Evolutionary conservation across 2,888 invertebrate genomes (phyloP).

Genomic region (Labia minor): DNA sequence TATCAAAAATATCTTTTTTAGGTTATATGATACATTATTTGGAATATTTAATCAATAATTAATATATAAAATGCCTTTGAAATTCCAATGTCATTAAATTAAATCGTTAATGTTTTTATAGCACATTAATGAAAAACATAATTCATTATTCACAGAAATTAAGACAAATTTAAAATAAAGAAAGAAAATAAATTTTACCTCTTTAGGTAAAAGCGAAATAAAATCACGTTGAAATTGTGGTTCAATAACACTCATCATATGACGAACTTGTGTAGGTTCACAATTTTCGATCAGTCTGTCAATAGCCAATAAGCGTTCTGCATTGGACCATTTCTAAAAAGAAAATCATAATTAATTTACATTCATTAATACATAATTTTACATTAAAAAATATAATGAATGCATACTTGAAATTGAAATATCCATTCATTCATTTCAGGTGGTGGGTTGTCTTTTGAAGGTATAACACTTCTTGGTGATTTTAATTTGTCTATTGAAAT

Average conservation of each 20-base stretch:
- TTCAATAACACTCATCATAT: conserved; percentile 97
- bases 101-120: too few species aligned
- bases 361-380: not conserved
- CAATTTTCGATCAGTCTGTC: conserved; percentile 81
- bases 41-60: too few species aligned
- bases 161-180: too few species aligned
- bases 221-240: conserved; percentile 97
- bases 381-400: not conserved
- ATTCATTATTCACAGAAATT: too few species aligned
- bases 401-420: conserved; percentile 53
- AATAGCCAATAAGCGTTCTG: conserved; percentile 77
- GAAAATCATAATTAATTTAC: conserved; percentile 14
- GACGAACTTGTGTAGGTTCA: conserved; percentile 85
- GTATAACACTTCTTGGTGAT: conserved; percentile 42
- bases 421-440: conserved; percentile 66
- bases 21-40: too few species aligned
- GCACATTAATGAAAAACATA: too few species aligned
- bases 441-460: conserved; percentile 69
- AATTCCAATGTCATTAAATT: too few species aligned
- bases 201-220: conserved; percentile 89
- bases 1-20: too few species aligned
- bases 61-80: too few species aligned
- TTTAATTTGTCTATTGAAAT: conserved; percentile 26
- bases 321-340: conserved; percentile 68
- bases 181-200: conserved; percentile 41